These are phyloP conservation scores for Jaculus jaculus DNA, from an alignment of 2,113 vertebrate species.

Conservation along the genomic window DNA sequence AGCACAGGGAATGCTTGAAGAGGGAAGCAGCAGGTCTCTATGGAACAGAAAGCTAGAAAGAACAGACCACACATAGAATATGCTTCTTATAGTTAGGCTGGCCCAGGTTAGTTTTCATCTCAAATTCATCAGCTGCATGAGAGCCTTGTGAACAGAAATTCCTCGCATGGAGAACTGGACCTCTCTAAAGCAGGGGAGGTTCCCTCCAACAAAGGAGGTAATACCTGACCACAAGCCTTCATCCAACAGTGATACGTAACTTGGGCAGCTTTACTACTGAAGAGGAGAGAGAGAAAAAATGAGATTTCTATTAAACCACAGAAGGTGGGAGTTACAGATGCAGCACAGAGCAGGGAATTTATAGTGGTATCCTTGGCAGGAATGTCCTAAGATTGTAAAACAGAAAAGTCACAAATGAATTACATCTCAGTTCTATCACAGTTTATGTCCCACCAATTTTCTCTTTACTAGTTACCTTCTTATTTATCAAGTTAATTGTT, in stretches of 20 bases:
- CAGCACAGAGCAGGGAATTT: neutral
- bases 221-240: neutral
- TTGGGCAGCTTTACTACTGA: neutral
- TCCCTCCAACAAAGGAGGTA: neutral
- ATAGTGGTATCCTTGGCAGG: too few species aligned
- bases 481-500: neutral
- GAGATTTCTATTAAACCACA: neutral
- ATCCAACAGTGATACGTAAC: neutral
- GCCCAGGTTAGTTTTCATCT: neutral
- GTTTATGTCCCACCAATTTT: neutral
- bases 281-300: neutral
- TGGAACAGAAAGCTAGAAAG: neutral
- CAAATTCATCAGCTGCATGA: neutral
- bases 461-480: neutral
- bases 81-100: neutral
- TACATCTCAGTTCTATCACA: neutral
- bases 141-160: neutral
- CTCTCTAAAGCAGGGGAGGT: neutral
- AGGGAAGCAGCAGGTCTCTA: neutral
- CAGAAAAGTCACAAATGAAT: neutral
- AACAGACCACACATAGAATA: rapidly evolving
- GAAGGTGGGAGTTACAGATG: neutral
- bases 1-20: neutral
- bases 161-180: neutral
- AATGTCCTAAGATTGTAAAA: neutral